Evolutionary conservation across 2,888 invertebrate genomes (phyloP), one percentile per base, ranked within the genome.

Genomic region (Cephus runcator): DNA sequence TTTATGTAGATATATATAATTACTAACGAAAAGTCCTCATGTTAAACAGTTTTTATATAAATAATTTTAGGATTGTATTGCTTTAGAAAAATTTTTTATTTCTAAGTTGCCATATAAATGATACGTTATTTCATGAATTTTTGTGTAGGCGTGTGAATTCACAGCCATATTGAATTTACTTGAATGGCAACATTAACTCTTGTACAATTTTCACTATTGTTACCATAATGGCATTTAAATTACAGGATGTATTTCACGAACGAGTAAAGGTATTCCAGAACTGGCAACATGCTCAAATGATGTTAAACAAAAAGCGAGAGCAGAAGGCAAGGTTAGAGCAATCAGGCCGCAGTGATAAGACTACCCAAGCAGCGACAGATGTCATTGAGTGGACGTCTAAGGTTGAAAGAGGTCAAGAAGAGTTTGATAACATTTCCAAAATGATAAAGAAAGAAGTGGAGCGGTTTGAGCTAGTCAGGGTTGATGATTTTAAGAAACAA

Each of bases 271-370:
- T 97, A 30, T 99, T 98, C 92, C 99, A 99, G 92, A 97, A 96
- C 88, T 99, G 99, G 98, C 98, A 99, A 91, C 98, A 98, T 91
- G 97, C 99, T 40, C 98, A 99, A 92, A 95, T 97, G 93, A 97
- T 96, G 92, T 92, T 99, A 82, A 97, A 96, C 31, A 98, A 98
- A 90, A 96, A 99, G 88, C 94, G 99, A 78, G 99, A 99, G 91
- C 95, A 95, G 86, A 98, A 98, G 90, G 97, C 97, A 0, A 97
- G 98, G 89, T 93, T 97, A 73, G 99, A 99, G 89, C 93, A 98
- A 80, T 96, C 97, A 23, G 97, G 97, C 86, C 95, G 98, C 83
- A 95, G 94, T 3, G 99, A 99, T 89, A 98, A 98, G 91, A 94
- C 97, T 68, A 97, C 97, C 85, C 96, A 96, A 89, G 97, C 98